Percentiles rank a stretch among this genome's conserved stretches.
Evolutionary conservation across 2,797 vertebrate genomes (phyloP).

Genomic region (Rhincodon typus): DNA sequence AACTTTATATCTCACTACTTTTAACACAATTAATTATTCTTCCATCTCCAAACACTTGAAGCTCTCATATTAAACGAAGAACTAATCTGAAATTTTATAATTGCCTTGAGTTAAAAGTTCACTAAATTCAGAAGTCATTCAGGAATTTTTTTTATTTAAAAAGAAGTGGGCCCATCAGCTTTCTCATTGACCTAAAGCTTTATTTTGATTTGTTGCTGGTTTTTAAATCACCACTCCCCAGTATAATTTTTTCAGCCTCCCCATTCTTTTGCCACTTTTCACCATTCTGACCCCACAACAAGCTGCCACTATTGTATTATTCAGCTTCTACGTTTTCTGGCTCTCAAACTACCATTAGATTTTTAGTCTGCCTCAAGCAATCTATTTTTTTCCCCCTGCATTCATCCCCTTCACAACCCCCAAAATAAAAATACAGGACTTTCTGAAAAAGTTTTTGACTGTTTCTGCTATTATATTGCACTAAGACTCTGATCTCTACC

Average conservation of each 20-base stretch:
- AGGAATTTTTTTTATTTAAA: not conserved
- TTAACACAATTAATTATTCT: not conserved
- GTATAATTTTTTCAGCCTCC: not conserved
- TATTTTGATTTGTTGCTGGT: not conserved
- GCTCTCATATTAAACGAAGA: not conserved
- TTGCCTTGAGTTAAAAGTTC: not conserved
- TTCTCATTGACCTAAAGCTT: not conserved
- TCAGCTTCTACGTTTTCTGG: no score
- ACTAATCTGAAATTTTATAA: not conserved
- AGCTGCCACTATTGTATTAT: not conserved
- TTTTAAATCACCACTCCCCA: not conserved
- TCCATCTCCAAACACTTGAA: not conserved
- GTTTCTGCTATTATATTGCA: not conserved
- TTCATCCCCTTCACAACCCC: not conserved
- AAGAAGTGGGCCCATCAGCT: not conserved
- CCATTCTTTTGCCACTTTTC: not conserved
- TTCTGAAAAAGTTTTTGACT: not conserved
- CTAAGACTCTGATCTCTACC: not conserved
- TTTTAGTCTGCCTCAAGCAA: not conserved
- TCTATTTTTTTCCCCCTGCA: not conserved
- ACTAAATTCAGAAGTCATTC: not conserved
- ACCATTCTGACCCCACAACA: not conserved
- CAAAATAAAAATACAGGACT: not conserved
- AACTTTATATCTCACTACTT: not conserved
- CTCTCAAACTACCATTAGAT: not conserved